Percentiles rank a stretch among this genome's conserved stretches.
Evolutionary conservation across 2,888 invertebrate species (phyloP).

Genomic region (Apantesis nais): DNA sequence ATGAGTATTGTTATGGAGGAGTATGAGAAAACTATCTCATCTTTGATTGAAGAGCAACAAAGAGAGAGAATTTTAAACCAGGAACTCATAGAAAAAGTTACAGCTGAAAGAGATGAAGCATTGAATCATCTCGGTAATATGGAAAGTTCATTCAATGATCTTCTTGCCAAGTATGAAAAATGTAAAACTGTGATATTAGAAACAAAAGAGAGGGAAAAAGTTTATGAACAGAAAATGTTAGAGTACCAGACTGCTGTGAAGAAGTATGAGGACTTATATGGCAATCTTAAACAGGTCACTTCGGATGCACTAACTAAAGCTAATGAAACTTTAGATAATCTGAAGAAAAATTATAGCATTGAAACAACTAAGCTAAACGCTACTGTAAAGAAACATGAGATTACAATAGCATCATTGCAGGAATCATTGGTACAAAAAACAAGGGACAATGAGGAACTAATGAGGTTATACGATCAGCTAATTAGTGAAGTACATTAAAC

Average conservation of each 20-base stretch:
- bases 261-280: slow-evolving; percentile 92
- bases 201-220: slow-evolving; percentile 87
- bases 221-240: slow-evolving; percentile 87
- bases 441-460: slow-evolving; percentile 94
- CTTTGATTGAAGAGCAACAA: slow-evolving; percentile 90
- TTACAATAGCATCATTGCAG: slow-evolving; percentile 92
- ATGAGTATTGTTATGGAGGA: slow-evolving; percentile 90
- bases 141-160: slow-evolving; percentile 87
- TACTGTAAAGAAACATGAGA: slow-evolving; percentile 94
- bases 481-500: slow-evolving; percentile 85
- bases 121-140: slow-evolving; percentile 85
- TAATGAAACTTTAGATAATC: slow-evolving; percentile 92
- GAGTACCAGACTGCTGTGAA: slow-evolving; percentile 89
- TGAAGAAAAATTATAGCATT: slow-evolving; percentile 89
- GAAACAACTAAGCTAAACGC: slow-evolving; percentile 94
- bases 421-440: slow-evolving; percentile 94
- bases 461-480: slow-evolving; percentile 96
- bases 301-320: slow-evolving; percentile 90
- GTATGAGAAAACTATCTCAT: slow-evolving; percentile 92
- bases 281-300: slow-evolving; percentile 93
- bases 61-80: slow-evolving; percentile 84
- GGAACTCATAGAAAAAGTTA: slow-evolving; percentile 77
- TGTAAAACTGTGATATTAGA: slow-evolving; percentile 85
- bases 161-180: slow-evolving; percentile 87
- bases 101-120: slow-evolving; percentile 85